A percentile compares a stretch with the other conserved stretches of the same genome.
These are phyloP conservation scores for Anisognathus igniventris DNA, from an alignment of 2,797 vertebrate genomes.

Conservation along the genomic window DNA sequence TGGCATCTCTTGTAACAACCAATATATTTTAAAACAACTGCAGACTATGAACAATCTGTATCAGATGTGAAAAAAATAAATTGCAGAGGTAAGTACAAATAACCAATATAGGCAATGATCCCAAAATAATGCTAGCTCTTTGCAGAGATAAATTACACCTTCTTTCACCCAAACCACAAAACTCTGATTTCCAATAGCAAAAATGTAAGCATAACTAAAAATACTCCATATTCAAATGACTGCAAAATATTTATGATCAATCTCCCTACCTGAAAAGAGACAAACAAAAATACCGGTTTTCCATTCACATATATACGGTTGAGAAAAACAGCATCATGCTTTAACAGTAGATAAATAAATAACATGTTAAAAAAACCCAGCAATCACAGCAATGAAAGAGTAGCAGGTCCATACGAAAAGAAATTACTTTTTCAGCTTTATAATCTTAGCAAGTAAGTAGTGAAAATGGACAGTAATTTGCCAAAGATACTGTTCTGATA, in stretches of 20 bases:
- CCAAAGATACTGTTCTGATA: background rate
- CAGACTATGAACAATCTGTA: background rate
- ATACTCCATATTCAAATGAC: background rate
- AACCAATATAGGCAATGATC: background rate
- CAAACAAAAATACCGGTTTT: background rate
- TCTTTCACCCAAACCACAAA: background rate
- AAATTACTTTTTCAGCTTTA: background rate
- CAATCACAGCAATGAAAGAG: background rate
- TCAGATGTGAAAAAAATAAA: background rate
- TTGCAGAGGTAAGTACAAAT: background rate
- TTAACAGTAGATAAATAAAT: background rate
- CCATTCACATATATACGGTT: background rate
- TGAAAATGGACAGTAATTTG: background rate
- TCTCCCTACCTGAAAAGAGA: background rate
- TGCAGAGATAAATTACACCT: background rate
- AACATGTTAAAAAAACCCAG: background rate
- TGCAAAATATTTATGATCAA: background rate
- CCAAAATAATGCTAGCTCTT: background rate
- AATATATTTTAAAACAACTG: constrained; percentile 17
- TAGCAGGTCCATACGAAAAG: background rate
- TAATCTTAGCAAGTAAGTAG: background rate
- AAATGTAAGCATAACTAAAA: background rate
- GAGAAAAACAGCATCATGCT: background rate
- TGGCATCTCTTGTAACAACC: background rate
- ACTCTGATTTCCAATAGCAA: background rate